Evolutionary conservation across 2,113 vertebrate species (phyloP).

Genomic region (Tragelaphus imberbis): DNA sequence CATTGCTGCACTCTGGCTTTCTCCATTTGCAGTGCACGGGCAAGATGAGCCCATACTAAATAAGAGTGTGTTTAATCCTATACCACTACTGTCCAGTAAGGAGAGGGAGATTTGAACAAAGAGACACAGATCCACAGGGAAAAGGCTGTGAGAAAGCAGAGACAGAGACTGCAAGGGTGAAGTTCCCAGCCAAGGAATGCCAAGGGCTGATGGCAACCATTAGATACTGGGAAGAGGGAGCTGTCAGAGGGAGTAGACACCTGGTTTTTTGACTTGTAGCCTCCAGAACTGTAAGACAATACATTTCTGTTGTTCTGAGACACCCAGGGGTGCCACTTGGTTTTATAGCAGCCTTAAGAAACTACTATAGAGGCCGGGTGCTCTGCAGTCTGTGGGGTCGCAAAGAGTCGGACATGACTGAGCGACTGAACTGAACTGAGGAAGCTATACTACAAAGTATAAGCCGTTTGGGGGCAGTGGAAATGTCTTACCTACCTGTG

Average conservation of each 20-base stretch:
- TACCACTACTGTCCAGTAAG: neutral
- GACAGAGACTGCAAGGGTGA: neutral
- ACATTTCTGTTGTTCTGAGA: neutral
- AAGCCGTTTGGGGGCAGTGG: neutral
- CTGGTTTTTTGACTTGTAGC: neutral
- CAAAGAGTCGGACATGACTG: neutral
- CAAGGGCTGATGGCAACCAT: neutral
- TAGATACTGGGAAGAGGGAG: neutral
- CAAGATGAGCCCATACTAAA: neutral
- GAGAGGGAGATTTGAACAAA: neutral
- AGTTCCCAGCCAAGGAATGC: neutral
- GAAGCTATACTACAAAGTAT: neutral
- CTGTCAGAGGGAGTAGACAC: neutral
- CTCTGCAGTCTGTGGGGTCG: neutral
- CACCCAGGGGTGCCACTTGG: neutral
- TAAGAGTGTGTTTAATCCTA: neutral
- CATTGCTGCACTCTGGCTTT: neutral
- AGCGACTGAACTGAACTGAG: neutral
- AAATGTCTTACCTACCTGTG: neutral
- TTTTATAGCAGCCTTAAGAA: neutral
- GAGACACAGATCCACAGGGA: neutral
- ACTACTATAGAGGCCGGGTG: accelerated
- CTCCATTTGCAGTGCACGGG: neutral
- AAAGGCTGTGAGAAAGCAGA: neutral
- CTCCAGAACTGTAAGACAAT: neutral